Percentiles rank a stretch among this genome's conserved stretches.
Evolutionary conservation across 1,140 invertebrate genomes (phyloP).

Genomic region (Pseudomyrmex pallidus): DNA sequence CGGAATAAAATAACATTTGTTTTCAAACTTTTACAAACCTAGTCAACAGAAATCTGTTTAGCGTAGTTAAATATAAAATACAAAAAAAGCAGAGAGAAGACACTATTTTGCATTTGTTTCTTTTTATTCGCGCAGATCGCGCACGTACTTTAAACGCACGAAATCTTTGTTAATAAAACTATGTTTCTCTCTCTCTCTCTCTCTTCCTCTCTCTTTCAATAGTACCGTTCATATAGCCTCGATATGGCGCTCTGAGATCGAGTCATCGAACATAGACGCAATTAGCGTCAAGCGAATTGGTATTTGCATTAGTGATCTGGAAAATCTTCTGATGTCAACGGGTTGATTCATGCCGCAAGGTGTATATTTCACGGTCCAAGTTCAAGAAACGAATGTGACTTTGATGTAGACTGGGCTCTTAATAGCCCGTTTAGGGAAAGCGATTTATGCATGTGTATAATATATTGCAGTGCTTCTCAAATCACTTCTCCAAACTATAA

Average conservation of each 20-base stretch:
- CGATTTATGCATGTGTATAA: constrained; percentile 2
- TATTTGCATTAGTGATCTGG: constrained; percentile 28
- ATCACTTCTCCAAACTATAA: background rate
- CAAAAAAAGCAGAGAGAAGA: background rate
- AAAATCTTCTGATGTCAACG: constrained; percentile 38
- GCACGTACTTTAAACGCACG: too few relatives aligned
- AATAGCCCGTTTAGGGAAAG: constrained; percentile 11
- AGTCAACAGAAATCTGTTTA: constrained; percentile 10
- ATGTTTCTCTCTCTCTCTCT: background rate
- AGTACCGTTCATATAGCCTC: background rate
- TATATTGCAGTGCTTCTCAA: background rate
- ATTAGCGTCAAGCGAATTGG: constrained; percentile 29
- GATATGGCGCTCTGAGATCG: background rate
- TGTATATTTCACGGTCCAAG: constrained; percentile 40
- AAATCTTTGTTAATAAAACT: too few relatives aligned
- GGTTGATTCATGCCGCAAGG: constrained; percentile 43
- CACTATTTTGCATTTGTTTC: too few relatives aligned
- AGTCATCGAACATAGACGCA: constrained; percentile 23
- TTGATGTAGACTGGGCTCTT: constrained; percentile 38
- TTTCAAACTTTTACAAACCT: background rate
- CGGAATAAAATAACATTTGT: constrained; percentile 11
- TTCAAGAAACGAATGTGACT: constrained; percentile 41
- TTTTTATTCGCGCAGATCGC: too few relatives aligned
- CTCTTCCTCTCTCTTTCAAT: background rate
- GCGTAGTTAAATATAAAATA: background rate